Base-by-base conservation (phyloP, 2,888 invertebrate species). In the Drosophila austrosaltans region DNA sequence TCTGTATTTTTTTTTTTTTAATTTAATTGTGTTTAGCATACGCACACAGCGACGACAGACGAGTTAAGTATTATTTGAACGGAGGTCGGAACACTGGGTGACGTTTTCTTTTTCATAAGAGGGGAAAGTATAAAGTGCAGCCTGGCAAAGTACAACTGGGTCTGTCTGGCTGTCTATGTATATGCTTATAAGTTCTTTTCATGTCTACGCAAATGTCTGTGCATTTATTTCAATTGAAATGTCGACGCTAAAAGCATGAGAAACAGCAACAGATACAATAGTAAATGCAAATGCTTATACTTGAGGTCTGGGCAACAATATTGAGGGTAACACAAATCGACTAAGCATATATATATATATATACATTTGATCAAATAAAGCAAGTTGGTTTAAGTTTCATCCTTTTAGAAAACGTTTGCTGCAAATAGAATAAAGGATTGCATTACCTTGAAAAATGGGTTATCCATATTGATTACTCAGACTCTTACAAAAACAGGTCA, bases 141-240 rank as follows among this genome's bases (percentile, higher is more conserved):
- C 39, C 4, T 22, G 12, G 39, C 57, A 39, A 57, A 57, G 36
- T 39, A 22, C 39, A 10, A 32, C 36, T 57, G 48, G 10, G 16
- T 42, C 42, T 16, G 42, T 42, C 42, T 42, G 48, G 8, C 48
- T 10, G 25, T 25, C 48, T 48, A 66, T 53, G 68, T 72, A 71
- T 77, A 77, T 79, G 77, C 32, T 44, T 72, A 63, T 58, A 78
- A 78, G 75, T 72, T 66, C 75, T 80, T 75, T 78, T 77, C 60
- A 75, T 75, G 72, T 69, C 75, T 74, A 79, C 77, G 77, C 66
- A 76, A 78, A 76, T 75, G 75, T 63, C 69, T 57, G 61, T 72
- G 78, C 80, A 80, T 80, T 78, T 75, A 80, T 69, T 80, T 80
- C 75, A 79, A 79, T 79, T 79, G 78, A 75, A 77, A 69, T 75